phyloP scores from a whole-genome alignment of 2,113 vertebrate genomes.

The Peucedramus taeniatus region DNA sequence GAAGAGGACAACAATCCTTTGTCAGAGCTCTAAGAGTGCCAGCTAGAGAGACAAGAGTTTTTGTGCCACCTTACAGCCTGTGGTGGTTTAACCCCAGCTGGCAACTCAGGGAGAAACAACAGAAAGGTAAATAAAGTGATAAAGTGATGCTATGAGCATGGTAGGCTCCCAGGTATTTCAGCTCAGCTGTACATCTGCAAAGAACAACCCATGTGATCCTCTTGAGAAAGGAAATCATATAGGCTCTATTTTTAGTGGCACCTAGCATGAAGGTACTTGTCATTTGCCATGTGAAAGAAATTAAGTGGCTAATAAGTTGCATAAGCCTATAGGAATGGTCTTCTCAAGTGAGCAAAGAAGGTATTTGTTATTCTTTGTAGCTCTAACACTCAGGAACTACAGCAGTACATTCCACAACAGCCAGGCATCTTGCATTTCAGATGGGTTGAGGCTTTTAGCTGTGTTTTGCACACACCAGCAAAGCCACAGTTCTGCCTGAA shows the following conservation, averaged over 20 bases:
- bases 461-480: neutral
- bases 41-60: neutral
- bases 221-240: neutral
- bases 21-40: neutral
- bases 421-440: neutral
- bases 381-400: neutral
- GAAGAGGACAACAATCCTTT: neutral
- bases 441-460: neutral
- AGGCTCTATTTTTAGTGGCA: neutral
- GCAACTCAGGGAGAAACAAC: neutral
- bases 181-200: neutral
- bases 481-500: neutral
- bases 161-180: neutral
- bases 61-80: neutral
- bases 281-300: neutral
- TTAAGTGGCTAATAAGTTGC: neutral
- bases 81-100: neutral
- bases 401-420: neutral
- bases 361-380: neutral
- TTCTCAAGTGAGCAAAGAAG: neutral
- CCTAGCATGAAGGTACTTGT: neutral
- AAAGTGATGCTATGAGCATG: neutral
- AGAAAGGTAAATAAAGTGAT: neutral
- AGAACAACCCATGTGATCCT: neutral
- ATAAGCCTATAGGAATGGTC: neutral